Percentiles rank a stretch among this genome's conserved stretches.
Conservation (phyloP, 2,888 invertebrate genomes). For the Ochropacha duplaris region DNA sequence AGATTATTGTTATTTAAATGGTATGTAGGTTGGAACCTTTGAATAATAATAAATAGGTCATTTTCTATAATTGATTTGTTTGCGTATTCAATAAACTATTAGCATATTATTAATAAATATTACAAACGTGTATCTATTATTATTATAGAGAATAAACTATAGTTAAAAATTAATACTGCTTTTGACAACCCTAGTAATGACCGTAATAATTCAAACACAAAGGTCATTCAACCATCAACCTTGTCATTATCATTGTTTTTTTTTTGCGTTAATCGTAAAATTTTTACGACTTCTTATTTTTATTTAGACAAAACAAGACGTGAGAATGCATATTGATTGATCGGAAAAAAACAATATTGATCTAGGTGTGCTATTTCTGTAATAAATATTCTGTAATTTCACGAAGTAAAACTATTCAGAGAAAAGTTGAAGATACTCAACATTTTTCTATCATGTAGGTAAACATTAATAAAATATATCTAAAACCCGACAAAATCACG, state of each 20-base stretch:
- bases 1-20: neutral
- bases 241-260: constrained; percentile 39
- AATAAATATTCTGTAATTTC: no score
- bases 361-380: neutral
- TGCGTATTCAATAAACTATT: neutral
- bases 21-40: neutral
- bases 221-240: constrained; percentile 53
- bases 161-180: neutral
- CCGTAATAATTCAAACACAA: constrained; percentile 14
- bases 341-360: neutral
- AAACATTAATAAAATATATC: no score
- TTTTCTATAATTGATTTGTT: neutral
- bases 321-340: constrained; percentile 2
- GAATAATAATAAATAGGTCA: neutral
- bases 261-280: constrained; percentile 34
- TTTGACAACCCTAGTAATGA: neutral
- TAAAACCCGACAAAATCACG: neutral
- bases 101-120: neutral
- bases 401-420: no score
- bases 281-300: constrained; percentile 37
- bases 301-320: constrained; percentile 16
- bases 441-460: no score
- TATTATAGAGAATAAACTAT: no score
- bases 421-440: no score
- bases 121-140: neutral